phyloP scores from a whole-genome alignment of 1,140 invertebrate species.

The Dendroctonus valens region DNA sequence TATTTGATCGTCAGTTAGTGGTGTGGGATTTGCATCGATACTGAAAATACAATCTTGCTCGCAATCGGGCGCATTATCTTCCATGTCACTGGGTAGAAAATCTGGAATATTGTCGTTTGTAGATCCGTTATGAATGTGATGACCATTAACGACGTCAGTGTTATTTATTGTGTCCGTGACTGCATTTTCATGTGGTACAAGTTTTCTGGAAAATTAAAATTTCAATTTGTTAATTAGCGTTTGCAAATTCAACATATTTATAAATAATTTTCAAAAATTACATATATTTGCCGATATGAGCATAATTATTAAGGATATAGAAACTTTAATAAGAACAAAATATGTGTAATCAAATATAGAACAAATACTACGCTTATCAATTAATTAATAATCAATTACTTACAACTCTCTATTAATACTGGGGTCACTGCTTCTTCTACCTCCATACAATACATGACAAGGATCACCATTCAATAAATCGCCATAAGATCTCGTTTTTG shows the following conservation, averaged over 20 bases:
- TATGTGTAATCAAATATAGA: too few relatives aligned
- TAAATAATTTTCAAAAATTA: too few relatives aligned
- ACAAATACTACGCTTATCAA: not conserved
- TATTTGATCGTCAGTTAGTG: slow-evolving; percentile 32
- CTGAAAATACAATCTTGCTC: slow-evolving; percentile 43
- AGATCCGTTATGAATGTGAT: not conserved
- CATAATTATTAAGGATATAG: too few relatives aligned
- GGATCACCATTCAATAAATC: slow-evolving; percentile 62
- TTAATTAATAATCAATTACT: slow-evolving; percentile 32
- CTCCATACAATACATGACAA: slow-evolving; percentile 44
- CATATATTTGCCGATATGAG: too few relatives aligned
- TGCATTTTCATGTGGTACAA: slow-evolving; percentile 4
- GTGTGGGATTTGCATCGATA: slow-evolving; percentile 1
- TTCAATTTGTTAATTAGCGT: too few relatives aligned
- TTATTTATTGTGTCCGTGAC: not conserved
- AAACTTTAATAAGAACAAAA: not conserved
- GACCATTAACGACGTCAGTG: slow-evolving; percentile 3
- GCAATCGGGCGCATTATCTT: slow-evolving; percentile 36
- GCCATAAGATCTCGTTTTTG: slow-evolving; percentile 78
- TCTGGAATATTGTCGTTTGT: slow-evolving; percentile 15
- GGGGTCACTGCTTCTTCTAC: slow-evolving; percentile 78
- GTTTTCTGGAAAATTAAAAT: slow-evolving; percentile 12
- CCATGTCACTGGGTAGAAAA: slow-evolving; percentile 37
- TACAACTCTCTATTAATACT: slow-evolving; percentile 66
- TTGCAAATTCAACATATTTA: too few relatives aligned